Evolutionary conservation across 1,140 invertebrate genomes (phyloP).

Genomic region (Macrobrachium rosenbergii): DNA sequence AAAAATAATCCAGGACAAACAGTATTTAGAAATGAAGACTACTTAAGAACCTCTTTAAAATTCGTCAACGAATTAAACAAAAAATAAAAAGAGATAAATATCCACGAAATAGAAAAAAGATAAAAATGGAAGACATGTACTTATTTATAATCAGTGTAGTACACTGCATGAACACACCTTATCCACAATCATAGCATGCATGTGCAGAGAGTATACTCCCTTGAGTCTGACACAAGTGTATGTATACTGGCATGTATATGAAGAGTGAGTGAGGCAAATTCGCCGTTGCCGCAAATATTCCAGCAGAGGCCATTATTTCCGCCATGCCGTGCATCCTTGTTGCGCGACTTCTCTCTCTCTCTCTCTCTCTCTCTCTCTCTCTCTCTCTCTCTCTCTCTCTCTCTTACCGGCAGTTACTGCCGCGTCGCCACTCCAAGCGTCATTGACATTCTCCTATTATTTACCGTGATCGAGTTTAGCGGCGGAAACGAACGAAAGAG

Average conservation of each 20-base stretch:
- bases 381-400: constrained; percentile 19
- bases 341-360: neutral
- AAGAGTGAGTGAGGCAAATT: too few relatives aligned
- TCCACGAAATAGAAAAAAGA: too few relatives aligned
- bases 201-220: neutral
- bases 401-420: neutral
- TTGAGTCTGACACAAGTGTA: neutral
- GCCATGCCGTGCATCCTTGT: neutral
- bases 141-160: too few relatives aligned
- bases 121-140: too few relatives aligned
- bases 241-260: neutral
- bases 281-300: neutral
- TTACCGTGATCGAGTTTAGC: too few relatives aligned
- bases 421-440: neutral
- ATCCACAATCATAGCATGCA: neutral
- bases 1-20: too few relatives aligned
- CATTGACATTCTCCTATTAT: neutral
- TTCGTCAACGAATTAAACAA: too few relatives aligned
- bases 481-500: too few relatives aligned
- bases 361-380: constrained; percentile 17
- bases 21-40: too few relatives aligned
- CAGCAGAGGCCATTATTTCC: neutral
- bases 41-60: too few relatives aligned
- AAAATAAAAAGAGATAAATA: too few relatives aligned
- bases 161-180: too few relatives aligned